A percentile compares a stretch with the other conserved stretches of the same genome.
Evolutionary conservation across 2,113 vertebrate genomes (phyloP).

Genomic region (Willisornis vidua): DNA sequence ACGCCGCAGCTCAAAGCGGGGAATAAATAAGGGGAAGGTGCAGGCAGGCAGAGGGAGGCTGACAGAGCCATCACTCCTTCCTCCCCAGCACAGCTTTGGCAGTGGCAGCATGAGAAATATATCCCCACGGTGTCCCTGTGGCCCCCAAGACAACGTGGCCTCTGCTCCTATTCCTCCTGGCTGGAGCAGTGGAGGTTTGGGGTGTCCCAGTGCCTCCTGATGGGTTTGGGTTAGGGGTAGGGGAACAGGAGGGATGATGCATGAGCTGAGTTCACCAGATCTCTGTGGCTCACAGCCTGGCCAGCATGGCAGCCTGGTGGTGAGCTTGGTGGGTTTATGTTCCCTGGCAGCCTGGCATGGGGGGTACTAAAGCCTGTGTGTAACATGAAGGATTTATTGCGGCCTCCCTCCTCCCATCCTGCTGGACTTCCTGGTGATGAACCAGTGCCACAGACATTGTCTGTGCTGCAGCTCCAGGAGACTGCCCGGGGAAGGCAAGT

Average conservation of each 20-base stretch:
- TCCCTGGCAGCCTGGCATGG: not conserved
- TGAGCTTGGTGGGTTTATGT: not conserved
- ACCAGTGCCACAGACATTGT: rapidly evolving
- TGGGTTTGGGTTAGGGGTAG: not conserved
- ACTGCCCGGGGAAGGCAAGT: not conserved
- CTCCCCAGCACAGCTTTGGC: not conserved
- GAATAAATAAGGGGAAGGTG: not conserved
- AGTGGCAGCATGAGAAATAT: not conserved
- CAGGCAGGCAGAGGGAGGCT: not conserved
- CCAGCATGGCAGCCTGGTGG: not conserved
- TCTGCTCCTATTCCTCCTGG: not conserved
- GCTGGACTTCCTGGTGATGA: not conserved
- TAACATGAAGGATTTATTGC: not conserved
- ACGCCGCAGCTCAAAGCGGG: rapidly evolving
- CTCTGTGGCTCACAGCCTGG: not conserved
- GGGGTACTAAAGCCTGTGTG: not conserved
- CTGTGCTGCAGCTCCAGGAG: rapidly evolving
- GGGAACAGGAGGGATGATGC: not conserved
- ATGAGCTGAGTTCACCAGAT: not conserved
- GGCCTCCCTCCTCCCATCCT: not conserved
- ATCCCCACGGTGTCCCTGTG: not conserved
- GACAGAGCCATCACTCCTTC: conserved; percentile 18
- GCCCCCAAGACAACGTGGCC: rapidly evolving
- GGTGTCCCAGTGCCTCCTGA: not conserved
- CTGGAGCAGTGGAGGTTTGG: not conserved